Evolutionary conservation across 1,140 invertebrate species (phyloP).

Genomic region (Zaprionus nigranus): DNA sequence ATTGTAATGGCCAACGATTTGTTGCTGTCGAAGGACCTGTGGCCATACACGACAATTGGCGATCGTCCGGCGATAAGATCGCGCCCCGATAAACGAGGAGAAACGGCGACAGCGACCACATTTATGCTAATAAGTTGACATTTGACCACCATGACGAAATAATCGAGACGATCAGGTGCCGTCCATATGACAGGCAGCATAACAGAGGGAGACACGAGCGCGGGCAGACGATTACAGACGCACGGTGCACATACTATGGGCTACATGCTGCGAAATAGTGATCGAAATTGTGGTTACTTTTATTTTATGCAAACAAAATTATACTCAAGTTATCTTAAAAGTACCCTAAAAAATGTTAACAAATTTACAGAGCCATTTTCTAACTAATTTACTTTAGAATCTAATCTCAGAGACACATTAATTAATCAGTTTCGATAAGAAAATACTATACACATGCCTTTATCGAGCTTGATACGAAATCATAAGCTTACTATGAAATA

Average conservation of each 20-base stretch:
- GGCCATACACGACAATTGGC: conserved; percentile 73
- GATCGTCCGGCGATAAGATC: conserved; percentile 71
- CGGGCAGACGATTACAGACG: not conserved
- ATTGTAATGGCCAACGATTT: conserved; percentile 78
- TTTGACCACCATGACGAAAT: conserved; percentile 83
- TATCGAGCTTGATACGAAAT: not conserved
- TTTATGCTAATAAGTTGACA: conserved; percentile 83
- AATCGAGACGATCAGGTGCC: conserved; percentile 75
- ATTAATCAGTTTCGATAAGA: not conserved
- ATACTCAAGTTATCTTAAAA: not conserved
- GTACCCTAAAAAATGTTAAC: not conserved
- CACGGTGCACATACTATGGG: not conserved
- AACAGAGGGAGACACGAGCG: not conserved
- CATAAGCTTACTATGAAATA: not conserved
- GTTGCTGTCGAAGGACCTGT: conserved; percentile 70
- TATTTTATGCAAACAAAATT: not conserved
- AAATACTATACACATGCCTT: not conserved
- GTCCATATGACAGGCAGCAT: conserved; percentile 58
- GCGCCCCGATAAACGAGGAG: conserved; percentile 54
- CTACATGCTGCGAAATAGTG: not conserved
- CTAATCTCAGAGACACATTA: conserved; percentile 3
- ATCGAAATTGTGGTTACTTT: not conserved
- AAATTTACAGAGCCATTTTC: not conserved
- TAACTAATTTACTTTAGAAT: not conserved
- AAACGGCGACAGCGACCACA: conserved; percentile 60